phyloP scores from a whole-genome alignment of 2,888 invertebrate species.

The Stramonita haemastoma region DNA sequence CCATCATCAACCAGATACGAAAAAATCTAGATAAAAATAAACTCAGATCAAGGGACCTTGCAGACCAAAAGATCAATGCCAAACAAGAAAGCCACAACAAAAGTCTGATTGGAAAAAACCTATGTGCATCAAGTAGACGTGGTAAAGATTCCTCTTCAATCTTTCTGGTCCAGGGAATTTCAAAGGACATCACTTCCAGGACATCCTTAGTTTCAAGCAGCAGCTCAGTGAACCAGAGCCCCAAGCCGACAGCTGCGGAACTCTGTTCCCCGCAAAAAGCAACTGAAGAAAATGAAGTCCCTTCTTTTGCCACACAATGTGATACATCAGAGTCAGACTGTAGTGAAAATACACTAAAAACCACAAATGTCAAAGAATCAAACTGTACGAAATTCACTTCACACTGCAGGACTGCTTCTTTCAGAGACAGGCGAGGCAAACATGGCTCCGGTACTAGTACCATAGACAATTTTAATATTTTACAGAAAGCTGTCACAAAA shows the following conservation, averaged over 20 bases:
- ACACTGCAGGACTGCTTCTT: background rate
- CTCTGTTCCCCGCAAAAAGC: background rate
- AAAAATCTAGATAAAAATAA: background rate
- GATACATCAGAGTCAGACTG: no score
- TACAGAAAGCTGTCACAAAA: no score
- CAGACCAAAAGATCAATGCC: background rate
- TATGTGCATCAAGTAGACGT: background rate
- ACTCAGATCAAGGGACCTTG: background rate
- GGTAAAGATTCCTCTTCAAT: background rate
- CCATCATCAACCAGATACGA: background rate
- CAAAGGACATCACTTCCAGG: background rate
- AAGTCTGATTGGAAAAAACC: background rate
- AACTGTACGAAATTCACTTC: no score
- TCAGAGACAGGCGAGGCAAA: background rate
- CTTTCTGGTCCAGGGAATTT: background rate
- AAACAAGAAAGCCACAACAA: background rate
- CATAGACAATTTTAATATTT: no score
- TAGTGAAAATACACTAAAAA: no score
- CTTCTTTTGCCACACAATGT: background rate
- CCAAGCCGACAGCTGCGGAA: background rate
- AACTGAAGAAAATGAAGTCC: background rate
- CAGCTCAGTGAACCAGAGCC: background rate
- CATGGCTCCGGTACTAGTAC: no score
- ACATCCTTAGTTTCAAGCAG: background rate
- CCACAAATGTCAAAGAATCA: no score